These are phyloP conservation scores for Saxicola maurus DNA, from an alignment of 2,797 vertebrate species.

Conservation along the genomic window DNA sequence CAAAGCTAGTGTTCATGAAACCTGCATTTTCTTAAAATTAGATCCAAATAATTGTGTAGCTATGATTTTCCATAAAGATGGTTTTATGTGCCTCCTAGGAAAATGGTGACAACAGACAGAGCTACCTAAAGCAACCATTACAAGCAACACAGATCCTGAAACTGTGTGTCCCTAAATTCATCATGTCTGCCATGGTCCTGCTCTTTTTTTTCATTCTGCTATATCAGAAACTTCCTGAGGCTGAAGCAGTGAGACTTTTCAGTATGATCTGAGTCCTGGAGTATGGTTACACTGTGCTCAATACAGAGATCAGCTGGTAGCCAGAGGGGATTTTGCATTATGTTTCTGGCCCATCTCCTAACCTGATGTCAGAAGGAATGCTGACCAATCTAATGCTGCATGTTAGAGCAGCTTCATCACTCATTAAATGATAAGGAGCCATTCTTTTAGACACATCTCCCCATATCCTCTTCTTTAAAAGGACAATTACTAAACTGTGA, in stretches of 20 bases:
- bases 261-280: background rate
- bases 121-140: background rate
- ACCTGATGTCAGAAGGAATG: background rate
- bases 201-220: background rate
- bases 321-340: background rate
- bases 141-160: background rate
- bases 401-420: background rate
- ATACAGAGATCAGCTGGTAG: background rate
- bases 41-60: background rate
- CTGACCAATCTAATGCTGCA: background rate
- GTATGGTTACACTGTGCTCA: background rate
- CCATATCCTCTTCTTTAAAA: background rate
- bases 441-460: background rate
- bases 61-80: background rate
- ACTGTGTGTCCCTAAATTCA: background rate
- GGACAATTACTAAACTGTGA: background rate
- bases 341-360: background rate
- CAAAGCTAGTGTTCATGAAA: background rate
- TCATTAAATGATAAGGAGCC: background rate
- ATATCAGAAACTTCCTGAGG: background rate
- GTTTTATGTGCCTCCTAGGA: background rate
- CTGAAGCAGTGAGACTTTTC: background rate
- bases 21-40: background rate
- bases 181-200: accelerated
- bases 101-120: background rate